These are phyloP conservation scores for Gymnocypris eckloni DNA, from an alignment of 2,797 vertebrate genomes.

Conservation along the genomic window DNA sequence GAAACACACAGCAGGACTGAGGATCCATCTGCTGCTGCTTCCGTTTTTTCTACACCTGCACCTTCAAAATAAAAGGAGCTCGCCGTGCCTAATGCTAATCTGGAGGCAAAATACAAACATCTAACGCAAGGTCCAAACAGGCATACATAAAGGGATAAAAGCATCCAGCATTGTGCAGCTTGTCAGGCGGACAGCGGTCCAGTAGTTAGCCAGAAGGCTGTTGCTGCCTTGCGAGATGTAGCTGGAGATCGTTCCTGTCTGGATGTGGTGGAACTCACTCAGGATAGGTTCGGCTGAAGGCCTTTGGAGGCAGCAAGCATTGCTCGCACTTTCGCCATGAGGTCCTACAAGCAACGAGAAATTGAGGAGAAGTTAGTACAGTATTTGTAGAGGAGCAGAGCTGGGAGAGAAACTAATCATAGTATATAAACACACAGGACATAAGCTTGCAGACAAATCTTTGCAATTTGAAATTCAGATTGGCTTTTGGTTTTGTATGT, in stretches of 20 bases:
- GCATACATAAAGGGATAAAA: slow-evolving; percentile 51
- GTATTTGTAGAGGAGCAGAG: not conserved
- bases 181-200: slow-evolving; percentile 22
- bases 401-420: not conserved
- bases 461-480: slow-evolving; percentile 28
- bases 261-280: slow-evolving; percentile 68
- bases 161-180: slow-evolving; percentile 23
- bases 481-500: not conserved
- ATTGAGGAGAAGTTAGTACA: slow-evolving; percentile 51
- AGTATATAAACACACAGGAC: not conserved
- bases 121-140: slow-evolving; percentile 37
- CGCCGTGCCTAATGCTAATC: slow-evolving; percentile 10
- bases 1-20: slow-evolving; percentile 40
- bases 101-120: slow-evolving; percentile 44
- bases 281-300: slow-evolving; percentile 88
- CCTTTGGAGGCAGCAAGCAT: slow-evolving; percentile 97
- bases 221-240: slow-evolving; percentile 49
- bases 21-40: slow-evolving; percentile 26
- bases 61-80: slow-evolving; percentile 36
- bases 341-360: slow-evolving; percentile 80
- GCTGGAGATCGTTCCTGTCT: not conserved
- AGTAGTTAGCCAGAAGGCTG: slow-evolving; percentile 47
- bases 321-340: slow-evolving; percentile 98
- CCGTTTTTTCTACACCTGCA: slow-evolving; percentile 24
- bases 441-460: not conserved